Evolutionary conservation across 1,140 invertebrate genomes (phyloP), one percentile per base, ranked within the genome.

Genomic region (Anastatus disparis): DNA sequence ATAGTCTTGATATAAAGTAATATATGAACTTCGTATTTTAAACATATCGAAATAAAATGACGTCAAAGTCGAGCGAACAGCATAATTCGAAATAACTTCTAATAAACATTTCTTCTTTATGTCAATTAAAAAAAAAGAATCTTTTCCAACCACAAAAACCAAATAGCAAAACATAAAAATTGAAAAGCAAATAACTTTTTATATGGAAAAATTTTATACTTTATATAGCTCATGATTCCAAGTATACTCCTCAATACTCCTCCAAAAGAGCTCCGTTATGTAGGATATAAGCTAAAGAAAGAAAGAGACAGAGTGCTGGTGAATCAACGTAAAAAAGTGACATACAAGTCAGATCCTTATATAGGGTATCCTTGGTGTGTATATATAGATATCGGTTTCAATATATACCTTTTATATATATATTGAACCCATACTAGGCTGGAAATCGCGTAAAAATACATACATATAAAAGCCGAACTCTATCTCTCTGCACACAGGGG

Each of bases 401-500:
- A n/a, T n/a, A n/a, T n/a, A n/a, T n/a, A n/a, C n/a, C n/a, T n/a
- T n/a, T n/a, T n/a, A n/a, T n/a, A n/a, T n/a, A n/a, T n/a, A n/a
- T n/a, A n/a, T n/a, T n/a, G n/a, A n/a, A n/a, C n/a, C n/a, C 50
- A 64, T 69, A 20, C 58, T n/a, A n/a, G n/a, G n/a, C n/a, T n/a
- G n/a, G 67, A 35, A 70, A 65, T 65, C 74, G 72, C 71, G 65
- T 76, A 73, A 75, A 70, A 77, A n/a, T n/a, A 75, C 58, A 72
- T 44, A 77, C 77, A 75, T 77, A 77, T n/a, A n/a, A n/a, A n/a
- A n/a, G 75, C 76, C 76, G 74, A 71, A 73, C 74, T 75, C 75
- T 78, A n/a, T n/a, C n/a, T n/a, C n/a, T n/a, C n/a, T n/a, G 77
- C 75, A 74, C 69, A 38, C 65, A 31, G 26, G 72, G 68, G 72